Evolutionary conservation across 2,797 vertebrate species (phyloP).

Genomic region (Microctenopoma lineatum): DNA sequence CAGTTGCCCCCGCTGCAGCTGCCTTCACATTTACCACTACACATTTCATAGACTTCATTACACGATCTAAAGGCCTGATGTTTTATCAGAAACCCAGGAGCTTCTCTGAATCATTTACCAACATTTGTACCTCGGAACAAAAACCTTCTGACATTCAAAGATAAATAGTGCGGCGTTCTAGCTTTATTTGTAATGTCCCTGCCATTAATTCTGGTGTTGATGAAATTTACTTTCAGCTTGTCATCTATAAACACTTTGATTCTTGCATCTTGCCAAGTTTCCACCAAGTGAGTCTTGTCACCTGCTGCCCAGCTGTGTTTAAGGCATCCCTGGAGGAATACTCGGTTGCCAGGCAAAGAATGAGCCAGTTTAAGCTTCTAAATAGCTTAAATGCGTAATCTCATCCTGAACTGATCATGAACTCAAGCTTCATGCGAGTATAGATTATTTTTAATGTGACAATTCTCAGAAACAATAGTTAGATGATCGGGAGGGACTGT

Average conservation of each 20-base stretch:
- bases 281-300: slow-evolving; percentile 40
- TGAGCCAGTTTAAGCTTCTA: slow-evolving; percentile 1
- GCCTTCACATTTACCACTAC: background rate
- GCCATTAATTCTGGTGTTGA: slow-evolving; percentile 42
- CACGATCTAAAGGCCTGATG: slow-evolving; percentile 1
- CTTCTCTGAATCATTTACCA: slow-evolving; percentile 8
- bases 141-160: slow-evolving; percentile 29
- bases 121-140: slow-evolving; percentile 32
- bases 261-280: slow-evolving; percentile 52
- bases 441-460: background rate
- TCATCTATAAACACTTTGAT: slow-evolving; percentile 43
- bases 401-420: background rate
- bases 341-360: slow-evolving; percentile 4
- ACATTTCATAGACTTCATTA: background rate
- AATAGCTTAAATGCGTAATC: background rate
- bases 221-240: slow-evolving; percentile 16
- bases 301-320: slow-evolving; percentile 53
- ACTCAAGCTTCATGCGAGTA: background rate
- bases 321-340: background rate
- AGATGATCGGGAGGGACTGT: too few species aligned
- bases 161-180: slow-evolving; percentile 43
- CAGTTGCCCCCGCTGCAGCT: too few species aligned
- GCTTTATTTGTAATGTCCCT: slow-evolving; percentile 10
- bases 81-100: background rate
- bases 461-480: background rate